Evolutionary conservation across 2,888 invertebrate genomes (phyloP), one percentile per base, ranked within the genome.

Genomic region (Drosophila acutilabella): DNA sequence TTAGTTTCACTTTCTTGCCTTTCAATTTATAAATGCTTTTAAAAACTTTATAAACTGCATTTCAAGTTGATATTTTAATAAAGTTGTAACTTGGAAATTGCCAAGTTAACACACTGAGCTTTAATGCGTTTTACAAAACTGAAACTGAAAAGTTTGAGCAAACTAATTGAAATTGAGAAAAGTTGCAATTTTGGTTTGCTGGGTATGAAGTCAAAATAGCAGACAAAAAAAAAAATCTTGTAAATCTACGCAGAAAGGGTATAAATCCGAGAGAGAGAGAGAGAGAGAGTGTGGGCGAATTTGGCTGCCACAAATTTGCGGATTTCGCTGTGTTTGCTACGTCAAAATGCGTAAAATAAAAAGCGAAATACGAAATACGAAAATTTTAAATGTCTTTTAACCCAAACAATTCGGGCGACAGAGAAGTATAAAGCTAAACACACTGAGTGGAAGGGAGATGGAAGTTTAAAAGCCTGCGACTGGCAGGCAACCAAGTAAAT

Each of bases 311-410:
- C 70, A 61, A 65, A 59, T 71, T 65, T 70, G 70, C 42, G 66
- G 71, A 36, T 52, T 54, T 26, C 44, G 64, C 64, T 41, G 41
- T 62, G 36, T 58, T 61, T 16, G 58, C 54, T 57, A 16, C 4
- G 36, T 36, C 36, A 36, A 36, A 36, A 36, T 36, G 13, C 36
- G 36, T 36, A 11, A 13, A n/a, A n/a, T n/a, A n/a, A n/a, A n/a
- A n/a, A 36, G 40, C 57, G 40, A 41, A 65, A 60, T 26, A n/a
- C 52, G 38, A 45, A 50, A 57, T 26, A 41, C 30, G 18, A 45
- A 33, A 33, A 70, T 77, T 86, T 73, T 57, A 83, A 75, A 84
- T 81, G 71, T 72, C 68, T 53, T 72, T 65, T 72, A 64, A 62
- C 62, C 57, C 64, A 72, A 78, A 72, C 59, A 60, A 57, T 72